A percentile compares a stretch with the other conserved stretches of the same genome.
Evolutionary conservation across 2,888 invertebrate species (phyloP).

Genomic region (Cenopis cana): DNA sequence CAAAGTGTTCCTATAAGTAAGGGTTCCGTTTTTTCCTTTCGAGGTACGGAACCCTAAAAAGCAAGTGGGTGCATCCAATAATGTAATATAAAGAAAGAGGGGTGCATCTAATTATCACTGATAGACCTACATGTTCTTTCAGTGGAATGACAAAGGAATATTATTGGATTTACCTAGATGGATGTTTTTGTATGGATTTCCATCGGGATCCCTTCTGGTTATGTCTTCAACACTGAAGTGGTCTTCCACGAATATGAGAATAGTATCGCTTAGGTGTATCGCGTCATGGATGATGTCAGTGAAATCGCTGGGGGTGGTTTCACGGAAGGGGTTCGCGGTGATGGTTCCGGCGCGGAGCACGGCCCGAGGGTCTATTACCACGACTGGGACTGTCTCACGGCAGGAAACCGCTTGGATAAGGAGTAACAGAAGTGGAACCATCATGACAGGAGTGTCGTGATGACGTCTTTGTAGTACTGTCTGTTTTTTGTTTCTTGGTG

Average conservation of each 20-base stretch:
- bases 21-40: no score
- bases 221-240: conserved; percentile 66
- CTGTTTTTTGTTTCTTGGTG: no score
- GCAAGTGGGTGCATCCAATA: no score
- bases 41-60: no score
- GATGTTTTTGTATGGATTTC: conserved; percentile 61
- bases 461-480: neutral
- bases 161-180: no score
- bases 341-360: neutral
- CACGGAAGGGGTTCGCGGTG: conserved; percentile 61
- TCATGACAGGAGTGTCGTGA: neutral
- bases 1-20: no score
- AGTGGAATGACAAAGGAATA: no score
- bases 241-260: conserved; percentile 68
- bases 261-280: conserved; percentile 51
- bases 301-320: conserved; percentile 54
- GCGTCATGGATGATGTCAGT: conserved; percentile 56
- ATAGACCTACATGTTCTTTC: no score
- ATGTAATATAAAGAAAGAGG: no score
- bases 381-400: neutral
- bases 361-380: neutral
- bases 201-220: conserved; percentile 57
- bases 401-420: neutral
- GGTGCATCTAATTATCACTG: no score
- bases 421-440: neutral